Base-by-base conservation (phyloP, 2,797 vertebrate genomes). In the Xyrichtys novacula region DNA sequence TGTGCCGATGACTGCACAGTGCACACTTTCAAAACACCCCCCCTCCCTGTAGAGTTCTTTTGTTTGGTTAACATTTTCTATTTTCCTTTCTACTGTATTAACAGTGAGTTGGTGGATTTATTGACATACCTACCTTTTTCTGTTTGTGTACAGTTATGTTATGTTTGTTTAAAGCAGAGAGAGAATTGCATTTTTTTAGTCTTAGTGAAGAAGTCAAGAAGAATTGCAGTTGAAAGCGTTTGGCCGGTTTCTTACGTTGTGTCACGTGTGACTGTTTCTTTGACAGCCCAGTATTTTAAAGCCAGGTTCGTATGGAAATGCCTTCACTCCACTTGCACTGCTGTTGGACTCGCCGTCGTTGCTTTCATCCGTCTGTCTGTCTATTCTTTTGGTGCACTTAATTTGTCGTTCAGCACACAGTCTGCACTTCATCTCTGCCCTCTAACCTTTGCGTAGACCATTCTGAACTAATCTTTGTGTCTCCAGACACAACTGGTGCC, bases 251-350 rank as follows among this genome's bases (percentile, higher is more conserved):
- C 96, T 99, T 98, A 97, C 96, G 96, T 98, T 99, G 96, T 99
- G 96, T 99, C 96, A 98, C 97, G 96, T 99, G 98, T 99, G 97
- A 99, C 97, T 99, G 97, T 99, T 99, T 97, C 98, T 99, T 99
- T 99, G 98, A 99, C 97, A 99, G 98, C 97, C 97, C 97, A 98
- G 97, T 98, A 93, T 99, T 98, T 98, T 98, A 99, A 99, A 99
- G 96, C 97, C 97, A 99, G 98, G 98, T 99, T 99, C 96, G 98
- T 99, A 99, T 99, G 96, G 97, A 98, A 97, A 98, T 98, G 97
- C 97, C 97, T 99, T 97, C 97, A 97, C 97, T 98, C 97, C 97
- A 98, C 97, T 97, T 99, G 98, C 98, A 99, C 97, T 97, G 96
- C 97, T 99, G 96, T 97, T 98, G 97, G 96, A 99, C 95, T 97